These are phyloP conservation scores for Petrosia ficiformis DNA, from an alignment of 37 sponge, comb jelly and placozoan genomes.

Conservation along the genomic window DNA sequence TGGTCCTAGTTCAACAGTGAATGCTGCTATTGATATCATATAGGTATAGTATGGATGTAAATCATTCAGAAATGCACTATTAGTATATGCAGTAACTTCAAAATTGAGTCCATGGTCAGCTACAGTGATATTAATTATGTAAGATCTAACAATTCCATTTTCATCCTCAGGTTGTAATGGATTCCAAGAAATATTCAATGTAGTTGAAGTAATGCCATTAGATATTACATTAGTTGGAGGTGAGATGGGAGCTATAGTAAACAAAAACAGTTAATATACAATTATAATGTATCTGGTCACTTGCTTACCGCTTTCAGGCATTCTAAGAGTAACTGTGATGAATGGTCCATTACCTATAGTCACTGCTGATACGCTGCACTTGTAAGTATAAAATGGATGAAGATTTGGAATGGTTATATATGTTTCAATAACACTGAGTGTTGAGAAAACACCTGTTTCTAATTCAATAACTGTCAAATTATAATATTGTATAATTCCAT, in stretches of 20 bases:
- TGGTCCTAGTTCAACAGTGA: slow-evolving; percentile 29
- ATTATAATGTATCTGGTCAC: too few relatives aligned
- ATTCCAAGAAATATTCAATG: slow-evolving; percentile 22
- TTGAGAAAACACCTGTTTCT: slow-evolving; percentile 8
- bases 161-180: slow-evolving; percentile 6
- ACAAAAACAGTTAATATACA: background rate
- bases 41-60: slow-evolving; percentile 26
- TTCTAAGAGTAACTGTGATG: background rate
- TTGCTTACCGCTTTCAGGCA: slow-evolving; percentile 43
- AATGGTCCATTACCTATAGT: slow-evolving; percentile 17
- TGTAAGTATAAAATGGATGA: background rate
- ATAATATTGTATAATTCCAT: slow-evolving; percentile 34
- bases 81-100: background rate
- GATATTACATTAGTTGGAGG: slow-evolving; percentile 3
- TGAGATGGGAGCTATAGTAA: slow-evolving; percentile 15
- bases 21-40: slow-evolving; percentile 24
- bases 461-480: slow-evolving; percentile 35
- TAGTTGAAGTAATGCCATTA: background rate
- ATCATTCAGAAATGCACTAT: background rate
- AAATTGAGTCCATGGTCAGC: slow-evolving; percentile 10
- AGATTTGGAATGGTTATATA: background rate
- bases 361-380: background rate
- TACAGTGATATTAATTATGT: slow-evolving; percentile 14
- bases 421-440: background rate
- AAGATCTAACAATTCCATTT: slow-evolving; percentile 36